Evolutionary conservation across 1,140 invertebrate genomes (phyloP), one percentile per base, ranked within the genome.

Genomic region (Neotoxoptera formosana): DNA sequence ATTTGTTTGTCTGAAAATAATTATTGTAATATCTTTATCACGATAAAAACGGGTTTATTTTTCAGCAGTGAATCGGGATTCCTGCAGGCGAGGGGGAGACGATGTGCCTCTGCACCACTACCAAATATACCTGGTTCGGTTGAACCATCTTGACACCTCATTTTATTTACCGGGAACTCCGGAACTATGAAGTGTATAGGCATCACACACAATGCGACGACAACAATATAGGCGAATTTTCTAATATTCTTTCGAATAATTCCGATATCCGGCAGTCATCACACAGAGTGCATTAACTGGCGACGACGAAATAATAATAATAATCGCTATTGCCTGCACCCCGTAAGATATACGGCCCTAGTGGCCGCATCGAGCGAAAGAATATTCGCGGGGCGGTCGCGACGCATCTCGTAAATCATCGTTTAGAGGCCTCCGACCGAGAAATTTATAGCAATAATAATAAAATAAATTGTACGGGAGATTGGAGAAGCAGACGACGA

Each of bases 371-470:
- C 41, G 83, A 41, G 9, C 11, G 36, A 84, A 84, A 84, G 41
- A 84, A 84, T 84, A 45, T 84, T 45, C 41, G 23, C 36, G 36
- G 9, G 8, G 41, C 36, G 23, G 83, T 41, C 41, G 34, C n/a
- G 6, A 48, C 20, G 86, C 48, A 8, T n/a, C 30, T 87, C 86
- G 86, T 87, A 87, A 87, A 87, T 87, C 86, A 87, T 87, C 86
- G 86, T 87, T 48, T 76, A 76, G 60, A 87, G 86, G 23, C 86
- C 25, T 87, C 86, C 45, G 45, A 47, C 45, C 25, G 47, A 51
- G 86, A 87, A 87, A 87, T 48, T 47, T 51, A 87, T 87, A 25
- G 86, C 45, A 34, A 87, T 48, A 48, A 47, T 87, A 87, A 87
- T 87, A 48, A 87, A 87, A 48, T 47, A 87, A 87, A 48, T 51